Base-by-base conservation (phyloP, 2,113 vertebrate species). In the Peromyscus maniculatus region DNA sequence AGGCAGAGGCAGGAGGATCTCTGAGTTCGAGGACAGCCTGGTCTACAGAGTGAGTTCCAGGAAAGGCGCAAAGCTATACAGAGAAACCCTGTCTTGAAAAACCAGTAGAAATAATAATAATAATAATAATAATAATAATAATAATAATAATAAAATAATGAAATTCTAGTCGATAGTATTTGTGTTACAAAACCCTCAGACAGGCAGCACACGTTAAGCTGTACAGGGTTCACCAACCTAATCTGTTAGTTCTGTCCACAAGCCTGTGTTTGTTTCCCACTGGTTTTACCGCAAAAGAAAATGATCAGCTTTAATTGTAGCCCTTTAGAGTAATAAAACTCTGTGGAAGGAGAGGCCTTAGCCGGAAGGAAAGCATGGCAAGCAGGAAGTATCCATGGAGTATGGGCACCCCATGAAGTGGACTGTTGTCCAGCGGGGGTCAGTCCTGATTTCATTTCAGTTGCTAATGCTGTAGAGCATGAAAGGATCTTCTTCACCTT, bases 241-340 rank as follows among this genome's bases (percentile, higher is more conserved):
- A 59, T 59, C 57, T 59, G 57, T 59, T 59, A 59, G 57, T 59
- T 59, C 57, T 59, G 16, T 52, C 52, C 52, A 52, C 31, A 24
- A 55, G 19, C 82, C 36, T 52, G 3, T 82, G 7, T 83, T 69
- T 95, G 57, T 89, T 91, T 93, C 43, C 82, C 36, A 7, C 39
- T 64, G 59, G 33, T 94, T 89, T 21, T 89, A 64, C 39, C 21
- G 21, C 57, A 5, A 83, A 77, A 94, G 24, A 93, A 90, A 52
- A 26, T 16, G 4, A 6, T 78, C 9, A 2, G 22, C 57, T 87
- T 78, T 78, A 78, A 87, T 15, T 87, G 10, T 72, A 49, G 46
- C 31, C 15, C n/a, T 95, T 82, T 26, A 78, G 75, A 67, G 11
- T 83, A 43, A 90, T 16, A 83, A 86, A 46, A 11, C 10, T 8